These are phyloP conservation scores for Pandion haliaetus DNA, from an alignment of 2,113 vertebrate genomes.

Conservation along the genomic window DNA sequence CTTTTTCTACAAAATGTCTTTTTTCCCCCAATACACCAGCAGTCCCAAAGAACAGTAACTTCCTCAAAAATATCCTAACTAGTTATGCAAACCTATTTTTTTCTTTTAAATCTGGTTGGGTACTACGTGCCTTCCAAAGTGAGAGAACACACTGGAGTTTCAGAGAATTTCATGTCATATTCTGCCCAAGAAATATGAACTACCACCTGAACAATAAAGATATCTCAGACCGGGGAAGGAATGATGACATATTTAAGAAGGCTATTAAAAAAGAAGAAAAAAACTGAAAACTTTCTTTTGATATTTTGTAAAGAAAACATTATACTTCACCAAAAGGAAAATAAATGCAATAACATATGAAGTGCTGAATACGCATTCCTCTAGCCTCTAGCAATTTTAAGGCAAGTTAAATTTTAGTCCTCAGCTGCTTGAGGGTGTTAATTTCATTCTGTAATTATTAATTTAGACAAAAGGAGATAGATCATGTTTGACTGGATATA, in stretches of 20 bases:
- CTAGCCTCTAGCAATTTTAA: neutral
- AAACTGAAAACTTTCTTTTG: neutral
- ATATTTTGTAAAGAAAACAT: neutral
- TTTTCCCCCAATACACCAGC: accelerated
- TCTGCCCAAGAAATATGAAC: neutral
- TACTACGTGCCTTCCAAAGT: neutral
- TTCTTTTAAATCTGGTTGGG: neutral
- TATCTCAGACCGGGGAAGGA: neutral
- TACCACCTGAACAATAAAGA: neutral
- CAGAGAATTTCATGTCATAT: neutral
- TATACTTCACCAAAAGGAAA: neutral
- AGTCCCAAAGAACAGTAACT: neutral
- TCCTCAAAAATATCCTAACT: neutral
- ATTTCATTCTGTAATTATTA: neutral
- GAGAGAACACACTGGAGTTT: accelerated
- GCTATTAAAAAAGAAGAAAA: neutral
- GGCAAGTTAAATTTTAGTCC: neutral
- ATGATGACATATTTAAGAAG: neutral
- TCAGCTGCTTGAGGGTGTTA: neutral
- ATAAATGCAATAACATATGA: neutral
- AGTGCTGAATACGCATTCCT: neutral
- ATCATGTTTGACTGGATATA: neutral
- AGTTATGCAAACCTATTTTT: neutral
- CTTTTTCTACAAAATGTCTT: neutral
- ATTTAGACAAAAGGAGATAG: neutral